Conservation (phyloP, 2,888 invertebrate species). For the Apoda limacodes region DNA sequence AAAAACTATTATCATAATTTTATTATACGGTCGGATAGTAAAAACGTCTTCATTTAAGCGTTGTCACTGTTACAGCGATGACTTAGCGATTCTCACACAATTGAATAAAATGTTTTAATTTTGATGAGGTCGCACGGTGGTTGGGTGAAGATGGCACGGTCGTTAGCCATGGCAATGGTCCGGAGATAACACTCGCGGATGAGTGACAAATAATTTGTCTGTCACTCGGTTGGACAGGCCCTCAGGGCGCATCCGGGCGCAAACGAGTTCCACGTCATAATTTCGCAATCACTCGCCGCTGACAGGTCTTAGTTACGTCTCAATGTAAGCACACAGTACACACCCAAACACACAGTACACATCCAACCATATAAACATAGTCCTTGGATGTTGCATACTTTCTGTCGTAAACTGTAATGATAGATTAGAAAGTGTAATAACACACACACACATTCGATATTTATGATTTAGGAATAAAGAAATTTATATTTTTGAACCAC, state of each 20-base stretch:
- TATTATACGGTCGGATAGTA: too few relatives aligned
- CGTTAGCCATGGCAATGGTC: constrained; percentile 28
- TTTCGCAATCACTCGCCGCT: not conserved
- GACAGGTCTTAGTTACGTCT: not conserved
- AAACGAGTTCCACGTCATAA: constrained; percentile 1
- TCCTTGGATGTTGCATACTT: too few relatives aligned
- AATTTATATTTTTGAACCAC: too few relatives aligned
- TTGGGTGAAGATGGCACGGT: constrained; percentile 26
- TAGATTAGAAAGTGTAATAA: too few relatives aligned
- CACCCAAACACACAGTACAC: too few relatives aligned
- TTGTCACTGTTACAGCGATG: not conserved
- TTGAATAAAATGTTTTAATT: constrained; percentile 15
- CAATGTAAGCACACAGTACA: not conserved
- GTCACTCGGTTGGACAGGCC: constrained; percentile 22
- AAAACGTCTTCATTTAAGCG: not conserved
- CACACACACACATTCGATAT: too few relatives aligned
- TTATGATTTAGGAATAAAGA: too few relatives aligned
- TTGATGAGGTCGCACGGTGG: constrained; percentile 21
- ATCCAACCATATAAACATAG: too few relatives aligned
- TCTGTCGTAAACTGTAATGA: too few relatives aligned
- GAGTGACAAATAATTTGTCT: constrained; percentile 42
- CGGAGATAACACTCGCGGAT: constrained; percentile 22
- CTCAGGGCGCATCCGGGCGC: not conserved
- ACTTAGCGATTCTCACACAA: constrained; percentile 14
- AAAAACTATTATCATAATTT: too few relatives aligned